Conservation (phyloP, 2,888 invertebrate genomes). For the Mythimna pallens region DNA sequence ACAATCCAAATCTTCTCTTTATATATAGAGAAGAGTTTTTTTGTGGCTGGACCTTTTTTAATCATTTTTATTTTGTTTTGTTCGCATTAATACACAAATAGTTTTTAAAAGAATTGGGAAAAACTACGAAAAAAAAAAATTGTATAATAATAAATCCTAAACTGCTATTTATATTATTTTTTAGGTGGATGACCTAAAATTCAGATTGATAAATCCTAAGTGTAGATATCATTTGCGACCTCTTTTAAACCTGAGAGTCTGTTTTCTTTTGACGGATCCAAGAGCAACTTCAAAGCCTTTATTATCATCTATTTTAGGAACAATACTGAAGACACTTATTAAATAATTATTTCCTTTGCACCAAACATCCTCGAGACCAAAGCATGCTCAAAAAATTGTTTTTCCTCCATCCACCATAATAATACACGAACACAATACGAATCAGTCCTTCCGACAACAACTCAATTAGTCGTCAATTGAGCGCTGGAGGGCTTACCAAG, state of each 20-base stretch:
- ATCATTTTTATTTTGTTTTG: no score
- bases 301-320: conserved; percentile 4
- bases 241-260: background rate
- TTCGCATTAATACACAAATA: no score
- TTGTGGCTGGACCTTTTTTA: no score
- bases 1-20: no score
- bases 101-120: no score
- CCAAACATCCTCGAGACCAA: conserved; percentile 10
- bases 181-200: background rate
- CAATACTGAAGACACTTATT: conserved; percentile 13
- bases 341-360: conserved; percentile 24
- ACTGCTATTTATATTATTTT: no score
- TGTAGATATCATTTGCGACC: background rate
- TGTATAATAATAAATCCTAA: no score
- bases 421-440: conserved; percentile 53
- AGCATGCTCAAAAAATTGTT: conserved; percentile 25
- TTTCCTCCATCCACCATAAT: conserved; percentile 35
- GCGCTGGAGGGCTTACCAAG: conserved; percentile 57
- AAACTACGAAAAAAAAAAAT: no score
- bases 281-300: conserved; percentile 1
- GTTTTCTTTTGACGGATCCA: conserved; percentile 1
- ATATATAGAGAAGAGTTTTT: no score
- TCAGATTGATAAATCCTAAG: conserved; percentile 9
- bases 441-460: conserved; percentile 71
- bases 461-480: conserved; percentile 76